phyloP scores from a whole-genome alignment of 2,888 invertebrate species.

The Ormyrus rosae region DNA sequence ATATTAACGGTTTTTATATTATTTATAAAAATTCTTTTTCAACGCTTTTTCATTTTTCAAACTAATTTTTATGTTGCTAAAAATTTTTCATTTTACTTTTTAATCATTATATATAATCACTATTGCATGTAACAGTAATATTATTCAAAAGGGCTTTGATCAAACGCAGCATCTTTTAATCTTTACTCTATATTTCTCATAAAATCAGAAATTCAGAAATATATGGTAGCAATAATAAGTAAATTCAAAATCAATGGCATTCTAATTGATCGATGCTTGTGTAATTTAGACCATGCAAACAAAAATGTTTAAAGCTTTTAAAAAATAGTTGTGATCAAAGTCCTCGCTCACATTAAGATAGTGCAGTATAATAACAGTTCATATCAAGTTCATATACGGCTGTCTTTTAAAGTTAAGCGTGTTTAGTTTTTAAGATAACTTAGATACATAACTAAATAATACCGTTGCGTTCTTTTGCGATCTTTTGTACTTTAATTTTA shows the following conservation, averaged over 20 bases:
- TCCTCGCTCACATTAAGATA: conserved; percentile 16
- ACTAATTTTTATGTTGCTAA: too few species aligned
- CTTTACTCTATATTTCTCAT: not conserved
- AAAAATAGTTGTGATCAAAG: conserved; percentile 13
- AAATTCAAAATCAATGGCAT: not conserved
- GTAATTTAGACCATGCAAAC: not conserved
- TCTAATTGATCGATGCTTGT: not conserved
- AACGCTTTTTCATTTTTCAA: too few species aligned
- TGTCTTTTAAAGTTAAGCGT: conserved; percentile 45
- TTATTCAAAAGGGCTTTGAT: conserved; percentile 31
- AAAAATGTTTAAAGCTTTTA: not conserved
- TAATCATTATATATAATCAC: conserved; percentile 17
- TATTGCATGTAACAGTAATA: conserved; percentile 6
- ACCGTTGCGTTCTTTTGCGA: conserved; percentile 56
- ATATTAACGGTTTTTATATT: conserved; percentile 24
- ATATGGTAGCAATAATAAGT: not conserved
- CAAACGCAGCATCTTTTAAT: not conserved
- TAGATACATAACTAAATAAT: conserved; percentile 38
- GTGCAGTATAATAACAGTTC: conserved; percentile 2
- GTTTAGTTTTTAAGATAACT: conserved; percentile 40
- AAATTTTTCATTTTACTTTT: conserved; percentile 10
- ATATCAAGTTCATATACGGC: conserved; percentile 29
- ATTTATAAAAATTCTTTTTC: conserved; percentile 11
- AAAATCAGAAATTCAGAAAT: too few species aligned
- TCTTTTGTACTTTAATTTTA: conserved; percentile 30